phyloP scores from a whole-genome alignment of 2,888 invertebrate species.

The Lepeophtheirus nordmannii region DNA sequence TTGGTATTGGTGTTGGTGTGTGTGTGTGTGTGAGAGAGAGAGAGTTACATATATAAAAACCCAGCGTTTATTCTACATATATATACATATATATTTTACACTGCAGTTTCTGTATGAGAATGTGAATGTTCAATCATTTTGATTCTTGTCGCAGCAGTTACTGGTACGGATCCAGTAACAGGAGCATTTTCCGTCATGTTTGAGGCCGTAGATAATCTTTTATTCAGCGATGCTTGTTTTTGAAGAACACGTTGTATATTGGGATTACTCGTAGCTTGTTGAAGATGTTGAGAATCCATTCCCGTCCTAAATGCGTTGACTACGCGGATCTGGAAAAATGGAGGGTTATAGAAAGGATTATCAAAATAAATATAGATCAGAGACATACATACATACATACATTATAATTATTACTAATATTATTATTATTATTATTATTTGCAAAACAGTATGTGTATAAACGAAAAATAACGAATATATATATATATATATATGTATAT shows the following conservation, averaged over 20 bases:
- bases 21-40: no score
- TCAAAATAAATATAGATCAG: slow-evolving; percentile 25
- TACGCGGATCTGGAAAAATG: slow-evolving; percentile 85
- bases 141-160: slow-evolving; percentile 72
- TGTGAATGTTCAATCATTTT: slow-evolving; percentile 81
- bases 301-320: slow-evolving; percentile 99
- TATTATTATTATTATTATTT: no score
- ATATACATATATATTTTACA: slow-evolving; percentile 40
- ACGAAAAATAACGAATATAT: slow-evolving; percentile 26
- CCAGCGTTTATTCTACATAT: slow-evolving; percentile 14
- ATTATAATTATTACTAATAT: neutral
- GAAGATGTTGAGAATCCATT: slow-evolving; percentile 78
- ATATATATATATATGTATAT: neutral
- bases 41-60: no score
- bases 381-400: no score
- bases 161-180: slow-evolving; percentile 63
- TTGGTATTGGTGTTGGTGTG: no score
- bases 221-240: slow-evolving; percentile 72
- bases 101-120: slow-evolving; percentile 85
- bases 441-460: slow-evolving; percentile 26
- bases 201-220: slow-evolving; percentile 39
- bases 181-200: neutral
- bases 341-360: slow-evolving; percentile 26
- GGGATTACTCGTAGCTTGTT: slow-evolving; percentile 63
- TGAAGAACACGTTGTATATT: slow-evolving; percentile 81